These are phyloP conservation scores for Neodiprion pinetum DNA, from an alignment of 1,140 invertebrate species.

Conservation along the genomic window DNA sequence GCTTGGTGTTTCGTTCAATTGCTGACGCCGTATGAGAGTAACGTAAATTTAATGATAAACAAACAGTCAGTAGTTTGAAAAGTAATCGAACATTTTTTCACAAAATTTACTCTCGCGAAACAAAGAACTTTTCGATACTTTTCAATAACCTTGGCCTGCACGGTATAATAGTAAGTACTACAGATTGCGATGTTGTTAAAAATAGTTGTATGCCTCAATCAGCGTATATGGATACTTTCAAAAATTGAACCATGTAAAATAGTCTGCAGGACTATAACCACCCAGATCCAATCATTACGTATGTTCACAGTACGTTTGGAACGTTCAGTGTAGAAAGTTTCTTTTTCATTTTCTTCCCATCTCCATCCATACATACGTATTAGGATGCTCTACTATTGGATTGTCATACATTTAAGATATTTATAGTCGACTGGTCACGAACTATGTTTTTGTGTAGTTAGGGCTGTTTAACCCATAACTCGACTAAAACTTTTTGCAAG, in stretches of 20 bases:
- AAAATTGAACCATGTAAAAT: not conserved
- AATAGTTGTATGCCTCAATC: constrained; percentile 44
- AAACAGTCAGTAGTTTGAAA: constrained; percentile 8
- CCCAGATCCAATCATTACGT: not conserved
- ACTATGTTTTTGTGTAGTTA: too few species aligned
- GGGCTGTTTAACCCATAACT: not conserved
- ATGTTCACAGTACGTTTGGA: not conserved
- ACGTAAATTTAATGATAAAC: not conserved
- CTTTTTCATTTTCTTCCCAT: not conserved
- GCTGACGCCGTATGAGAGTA: constrained; percentile 22
- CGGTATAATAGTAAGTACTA: constrained; percentile 45
- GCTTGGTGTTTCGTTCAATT: constrained; percentile 28
- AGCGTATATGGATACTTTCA: constrained; percentile 19
- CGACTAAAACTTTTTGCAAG: not conserved
- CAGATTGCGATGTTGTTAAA: constrained; percentile 44
- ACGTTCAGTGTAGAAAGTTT: not conserved
- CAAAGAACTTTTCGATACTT: constrained; percentile 51
- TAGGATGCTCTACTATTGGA: not conserved
- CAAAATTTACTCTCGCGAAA: constrained; percentile 34
- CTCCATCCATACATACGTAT: constrained; percentile 16
- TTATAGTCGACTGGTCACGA: not conserved
- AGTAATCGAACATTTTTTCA: constrained; percentile 11
- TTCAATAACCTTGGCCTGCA: constrained; percentile 55
- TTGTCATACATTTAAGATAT: not conserved
- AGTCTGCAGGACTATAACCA: not conserved